Evolutionary conservation across 2,888 invertebrate genomes (phyloP).

Genomic region (Rhorus exstirpatorius): DNA sequence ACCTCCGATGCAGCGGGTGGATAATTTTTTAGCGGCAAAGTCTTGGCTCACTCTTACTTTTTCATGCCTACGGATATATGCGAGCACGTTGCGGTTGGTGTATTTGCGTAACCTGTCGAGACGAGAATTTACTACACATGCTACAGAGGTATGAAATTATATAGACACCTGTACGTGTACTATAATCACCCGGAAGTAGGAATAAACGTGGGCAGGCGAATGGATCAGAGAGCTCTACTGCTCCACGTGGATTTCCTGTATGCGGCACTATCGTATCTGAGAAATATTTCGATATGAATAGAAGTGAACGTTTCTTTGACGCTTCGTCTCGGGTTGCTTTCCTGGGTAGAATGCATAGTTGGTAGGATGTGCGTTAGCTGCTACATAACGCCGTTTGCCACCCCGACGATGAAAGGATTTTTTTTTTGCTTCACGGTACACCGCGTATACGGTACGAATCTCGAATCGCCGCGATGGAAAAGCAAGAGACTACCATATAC

Average conservation of each 20-base stretch:
- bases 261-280: slow-evolving; percentile 27
- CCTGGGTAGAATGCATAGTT: slow-evolving; percentile 6
- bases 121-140: background rate
- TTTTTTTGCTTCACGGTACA: slow-evolving; percentile 13
- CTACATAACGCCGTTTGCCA: slow-evolving; percentile 5
- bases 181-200: slow-evolving; percentile 62
- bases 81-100: background rate
- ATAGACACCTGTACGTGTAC: background rate
- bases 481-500: slow-evolving; percentile 3
- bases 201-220: slow-evolving; percentile 32
- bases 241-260: slow-evolving; percentile 36
- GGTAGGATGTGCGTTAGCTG: background rate
- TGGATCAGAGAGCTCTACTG: slow-evolving; percentile 39
- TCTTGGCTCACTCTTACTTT: slow-evolving; percentile 38
- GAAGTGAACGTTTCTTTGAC: slow-evolving; percentile 33
- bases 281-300: slow-evolving; percentile 39
- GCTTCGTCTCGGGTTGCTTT: slow-evolving; percentile 28
- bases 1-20: slow-evolving; percentile 17
- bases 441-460: background rate
- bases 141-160: slow-evolving; percentile 21
- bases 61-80: background rate
- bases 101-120: slow-evolving; percentile 54
- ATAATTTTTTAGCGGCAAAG: slow-evolving; percentile 34
- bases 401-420: slow-evolving; percentile 12
- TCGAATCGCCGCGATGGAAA: background rate